Evolutionary conservation across 1,140 invertebrate species (phyloP), one percentile per base, ranked within the genome.

Genomic region (Panagrolaimus sp.): DNA sequence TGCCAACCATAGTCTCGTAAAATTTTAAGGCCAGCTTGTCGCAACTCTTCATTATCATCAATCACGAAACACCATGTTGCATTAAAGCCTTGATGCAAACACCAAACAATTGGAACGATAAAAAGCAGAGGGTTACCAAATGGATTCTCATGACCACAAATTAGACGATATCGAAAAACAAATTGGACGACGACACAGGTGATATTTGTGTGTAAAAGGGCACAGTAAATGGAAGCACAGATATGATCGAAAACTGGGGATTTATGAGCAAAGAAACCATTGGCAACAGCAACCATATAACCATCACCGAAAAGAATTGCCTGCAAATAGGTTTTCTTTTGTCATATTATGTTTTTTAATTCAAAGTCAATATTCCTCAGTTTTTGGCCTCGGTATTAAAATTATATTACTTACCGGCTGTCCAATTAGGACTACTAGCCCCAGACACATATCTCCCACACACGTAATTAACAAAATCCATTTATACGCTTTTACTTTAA

Each of bases 151-250:
- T 51, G 48, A 25, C 48, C 16, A 51, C 48, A 51, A 25, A 51
- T 16, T 16, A 51, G 16, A 2, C 23, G 48, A 51, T 51, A 51
- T 8, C 48, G 48, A 25, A 20, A 51, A 25, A 51, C 48, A 25
- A 51, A 51, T 25, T 51, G 48, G 2, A 51, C 48, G 8, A 25
- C 23, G 7, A 51, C 48, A 25, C 48, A 51, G 2, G 23, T 25
- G 48, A 51, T 51, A 25, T 51, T 51, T 25, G 48, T 51, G 48
- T 51, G 48, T 25, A 51, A 25, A 16, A 25, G 16, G 48, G 48
- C 48, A 25, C 48, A 51, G 8, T 51, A 51, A 2, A 51, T 8
- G 8, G 48, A 16, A 25, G 23, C 16, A 51, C 48, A 51, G 8
- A 51, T 25, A 51, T 25, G 48, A 25, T 51, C 48, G 8, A 51